Evolutionary conservation across 2,888 invertebrate species (phyloP), one percentile per base, ranked within the genome.

Genomic region (Noctua fimbriata): DNA sequence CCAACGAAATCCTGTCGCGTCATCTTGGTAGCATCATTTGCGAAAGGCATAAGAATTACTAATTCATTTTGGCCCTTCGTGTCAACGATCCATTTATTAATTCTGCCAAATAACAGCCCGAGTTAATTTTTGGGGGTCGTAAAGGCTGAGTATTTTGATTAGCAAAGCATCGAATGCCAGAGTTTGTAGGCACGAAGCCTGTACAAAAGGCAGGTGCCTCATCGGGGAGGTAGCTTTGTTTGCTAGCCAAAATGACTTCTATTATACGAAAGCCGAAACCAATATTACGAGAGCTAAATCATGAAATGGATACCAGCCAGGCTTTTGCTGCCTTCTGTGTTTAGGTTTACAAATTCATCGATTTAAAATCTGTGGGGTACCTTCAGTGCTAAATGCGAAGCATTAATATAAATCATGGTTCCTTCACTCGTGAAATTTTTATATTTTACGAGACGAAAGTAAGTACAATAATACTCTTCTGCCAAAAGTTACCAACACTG

Each of bases 21-120:
- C 84, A 87, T 73, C 63, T 28, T 76, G 76, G 49, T 87, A 73
- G 70, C 73, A 58, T 73, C 73, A 67, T 78, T 86, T 84, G 70
- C 65, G 63, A 77, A 73, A 73, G 67, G 70, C 80, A 69, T 87
- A 75, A 76, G 69, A 66, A 73, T 73, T 80, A 76, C 70, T 63
- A 58, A 85, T 79, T 67, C 69, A 76, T 75, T 72, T 83, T 69
- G 60, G 70, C 66, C 81, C 65, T 81, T 81, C 81, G 84, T 84
- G 82, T 63, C 49, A 52, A 32, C 65, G 47, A 67, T 70, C 67
- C 76, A 76, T 82, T 85, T 85, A 73, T 76, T 76, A 78, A 79
- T 52, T 52, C n/a, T 10, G 18, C 49, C 14, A 52, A 82, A 85
- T 67, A 65, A 73, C 44, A 65, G 32, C 49, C 70, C 36, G 18